phyloP scores from a whole-genome alignment of 2,888 invertebrate species.

The Phragmatobia fuliginosa region DNA sequence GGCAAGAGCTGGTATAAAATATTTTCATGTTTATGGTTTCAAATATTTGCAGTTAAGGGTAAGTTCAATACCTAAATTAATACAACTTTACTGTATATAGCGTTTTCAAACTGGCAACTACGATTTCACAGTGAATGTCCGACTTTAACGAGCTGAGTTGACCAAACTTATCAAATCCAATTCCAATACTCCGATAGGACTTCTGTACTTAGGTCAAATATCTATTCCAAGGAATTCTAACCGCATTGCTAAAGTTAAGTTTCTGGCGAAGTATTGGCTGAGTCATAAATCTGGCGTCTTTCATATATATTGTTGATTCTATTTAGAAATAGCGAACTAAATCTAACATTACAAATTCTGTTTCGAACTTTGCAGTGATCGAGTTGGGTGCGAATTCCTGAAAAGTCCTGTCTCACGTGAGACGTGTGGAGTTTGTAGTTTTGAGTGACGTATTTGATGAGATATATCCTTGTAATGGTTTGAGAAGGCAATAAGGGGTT shows the following conservation, averaged over 20 bases:
- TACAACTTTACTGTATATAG: neutral
- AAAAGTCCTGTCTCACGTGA: conserved; percentile 37
- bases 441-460: conserved; percentile 36
- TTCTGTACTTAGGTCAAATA: conserved; percentile 37
- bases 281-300: conserved; percentile 54
- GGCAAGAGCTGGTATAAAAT: too few species aligned
- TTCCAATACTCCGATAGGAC: conserved; percentile 49
- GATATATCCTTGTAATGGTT: conserved; percentile 31
- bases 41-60: too few species aligned
- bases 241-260: conserved; percentile 55
- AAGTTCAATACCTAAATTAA: too few species aligned
- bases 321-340: conserved; percentile 36
- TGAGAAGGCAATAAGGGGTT: conserved; percentile 25
- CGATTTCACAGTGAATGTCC: conserved; percentile 33
- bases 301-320: conserved; percentile 54
- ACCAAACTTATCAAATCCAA: conserved; percentile 55
- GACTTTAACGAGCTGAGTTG: conserved; percentile 57
- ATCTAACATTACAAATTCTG: conserved; percentile 48
- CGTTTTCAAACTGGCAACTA: conserved; percentile 23
- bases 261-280: conserved; percentile 52
- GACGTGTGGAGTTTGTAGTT: conserved; percentile 42
- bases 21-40: too few species aligned
- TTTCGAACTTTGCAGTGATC: conserved; percentile 45
- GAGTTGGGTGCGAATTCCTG: conserved; percentile 44
- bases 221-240: conserved; percentile 44